A percentile compares a stretch with the other conserved stretches of the same genome.
phyloP scores from a whole-genome alignment of 2,113 vertebrate genomes.

The Egretta garzetta region DNA sequence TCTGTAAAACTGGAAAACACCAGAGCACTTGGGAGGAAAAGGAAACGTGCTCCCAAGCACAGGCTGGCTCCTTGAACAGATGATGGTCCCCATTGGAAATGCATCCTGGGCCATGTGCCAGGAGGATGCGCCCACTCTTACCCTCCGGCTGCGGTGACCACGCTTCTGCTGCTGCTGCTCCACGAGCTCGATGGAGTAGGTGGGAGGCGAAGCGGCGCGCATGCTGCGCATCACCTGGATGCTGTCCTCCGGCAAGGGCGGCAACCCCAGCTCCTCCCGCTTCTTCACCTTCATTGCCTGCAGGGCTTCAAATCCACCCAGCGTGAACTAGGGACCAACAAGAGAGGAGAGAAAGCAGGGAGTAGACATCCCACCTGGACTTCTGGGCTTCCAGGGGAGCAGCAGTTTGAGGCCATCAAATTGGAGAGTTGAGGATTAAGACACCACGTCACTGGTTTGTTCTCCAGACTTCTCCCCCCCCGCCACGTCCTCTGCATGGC shows the following conservation, averaged over 20 bases:
- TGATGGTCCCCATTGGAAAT: accelerated
- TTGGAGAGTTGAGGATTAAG: accelerated
- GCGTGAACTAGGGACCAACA: conserved; percentile 83
- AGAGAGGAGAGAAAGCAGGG: neutral
- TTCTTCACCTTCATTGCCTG: conserved; percentile 86
- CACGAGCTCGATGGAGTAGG: conserved; percentile 88
- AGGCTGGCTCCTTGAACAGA: accelerated
- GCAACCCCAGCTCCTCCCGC: conserved; percentile 81
- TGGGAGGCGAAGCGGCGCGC: conserved; percentile 90
- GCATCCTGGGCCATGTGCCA: accelerated
- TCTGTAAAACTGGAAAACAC: neutral
- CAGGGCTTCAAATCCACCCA: conserved; percentile 92
- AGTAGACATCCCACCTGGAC: accelerated
- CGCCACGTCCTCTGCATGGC: neutral
- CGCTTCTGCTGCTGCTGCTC: conserved; percentile 92
- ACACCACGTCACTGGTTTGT: accelerated
- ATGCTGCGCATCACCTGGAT: conserved; percentile 92
- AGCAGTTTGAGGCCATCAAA: accelerated
- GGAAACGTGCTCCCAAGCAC: accelerated
- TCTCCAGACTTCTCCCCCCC: neutral
- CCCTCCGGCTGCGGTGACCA: conserved; percentile 87
- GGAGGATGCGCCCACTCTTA: conserved; percentile 17
- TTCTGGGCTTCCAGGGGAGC: neutral
- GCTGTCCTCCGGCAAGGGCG: conserved; percentile 90
- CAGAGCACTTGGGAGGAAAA: accelerated